Evolutionary conservation across 2,888 invertebrate genomes (phyloP).

Genomic region (Abrostola tripartita): DNA sequence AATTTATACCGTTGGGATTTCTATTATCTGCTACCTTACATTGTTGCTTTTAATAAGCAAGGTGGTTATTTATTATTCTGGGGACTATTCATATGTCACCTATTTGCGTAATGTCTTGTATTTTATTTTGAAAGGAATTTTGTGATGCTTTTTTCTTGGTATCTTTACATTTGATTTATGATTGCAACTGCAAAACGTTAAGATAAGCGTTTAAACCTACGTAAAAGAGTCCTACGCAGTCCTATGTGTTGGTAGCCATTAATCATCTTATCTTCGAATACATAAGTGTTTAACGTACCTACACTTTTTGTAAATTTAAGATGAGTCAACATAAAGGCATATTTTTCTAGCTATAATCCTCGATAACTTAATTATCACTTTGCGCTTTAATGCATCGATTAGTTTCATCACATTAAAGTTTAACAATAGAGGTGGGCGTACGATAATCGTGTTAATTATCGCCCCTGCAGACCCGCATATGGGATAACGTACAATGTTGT

Average conservation of each 20-base stretch:
- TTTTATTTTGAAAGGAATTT: neutral
- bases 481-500: constrained; percentile 53
- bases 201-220: constrained; percentile 44
- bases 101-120: neutral
- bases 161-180: no score
- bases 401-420: constrained; percentile 55
- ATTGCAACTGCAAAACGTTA: constrained; percentile 25
- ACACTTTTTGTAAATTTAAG: no score
- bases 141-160: neutral
- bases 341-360: constrained; percentile 29
- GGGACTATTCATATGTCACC: constrained; percentile 4
- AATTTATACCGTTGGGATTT: constrained; percentile 77
- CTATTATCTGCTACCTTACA: constrained; percentile 41
- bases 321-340: constrained; percentile 33
- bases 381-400: constrained; percentile 49
- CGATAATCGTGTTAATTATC: constrained; percentile 65
- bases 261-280: constrained; percentile 45
- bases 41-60: constrained; percentile 44
- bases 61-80: constrained; percentile 16
- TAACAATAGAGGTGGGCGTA: constrained; percentile 58
- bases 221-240: constrained; percentile 47
- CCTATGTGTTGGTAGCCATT: constrained; percentile 44
- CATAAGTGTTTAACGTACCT: constrained; percentile 28
- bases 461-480: constrained; percentile 61
- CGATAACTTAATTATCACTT: constrained; percentile 54